Percentiles rank a stretch among this genome's conserved stretches.
Evolutionary conservation across 2,797 vertebrate genomes (phyloP).

Genomic region (Rhincodon typus): DNA sequence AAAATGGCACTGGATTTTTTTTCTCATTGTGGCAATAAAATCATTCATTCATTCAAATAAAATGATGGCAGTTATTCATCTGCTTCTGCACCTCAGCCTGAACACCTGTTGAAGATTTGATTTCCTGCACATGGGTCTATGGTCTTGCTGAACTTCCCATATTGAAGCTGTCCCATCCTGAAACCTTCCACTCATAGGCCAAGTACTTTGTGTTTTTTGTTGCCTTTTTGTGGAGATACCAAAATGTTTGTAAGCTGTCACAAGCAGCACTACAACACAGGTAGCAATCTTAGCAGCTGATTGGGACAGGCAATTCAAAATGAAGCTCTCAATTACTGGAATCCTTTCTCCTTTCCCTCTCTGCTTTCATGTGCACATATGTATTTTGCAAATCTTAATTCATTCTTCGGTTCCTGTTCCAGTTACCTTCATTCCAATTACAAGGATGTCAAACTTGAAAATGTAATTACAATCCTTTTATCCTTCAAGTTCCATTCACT

Average conservation of each 20-base stretch:
- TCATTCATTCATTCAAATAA: background rate
- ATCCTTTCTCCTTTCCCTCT: background rate
- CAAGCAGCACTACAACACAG: background rate
- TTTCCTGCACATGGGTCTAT: background rate
- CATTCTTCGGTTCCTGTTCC: background rate
- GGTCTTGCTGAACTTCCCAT: background rate
- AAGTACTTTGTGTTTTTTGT: background rate
- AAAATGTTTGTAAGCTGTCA: no score
- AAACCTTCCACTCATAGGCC: background rate
- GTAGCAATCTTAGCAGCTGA: background rate
- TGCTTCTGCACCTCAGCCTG: background rate
- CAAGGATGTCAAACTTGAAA: background rate
- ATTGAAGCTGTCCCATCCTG: background rate
- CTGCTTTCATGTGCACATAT: background rate
- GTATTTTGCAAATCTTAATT: background rate
- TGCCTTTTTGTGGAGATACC: no score
- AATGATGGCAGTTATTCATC: background rate
- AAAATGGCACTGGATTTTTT: no score
- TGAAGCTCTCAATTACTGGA: no score
- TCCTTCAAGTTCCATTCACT: background rate
- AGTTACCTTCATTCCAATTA: background rate
- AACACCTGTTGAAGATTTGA: background rate
- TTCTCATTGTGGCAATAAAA: no score
- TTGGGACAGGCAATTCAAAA: background rate
- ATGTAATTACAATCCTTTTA: background rate